Conservation (phyloP, 1,140 invertebrate species). For the Dysdera silvatica region DNA sequence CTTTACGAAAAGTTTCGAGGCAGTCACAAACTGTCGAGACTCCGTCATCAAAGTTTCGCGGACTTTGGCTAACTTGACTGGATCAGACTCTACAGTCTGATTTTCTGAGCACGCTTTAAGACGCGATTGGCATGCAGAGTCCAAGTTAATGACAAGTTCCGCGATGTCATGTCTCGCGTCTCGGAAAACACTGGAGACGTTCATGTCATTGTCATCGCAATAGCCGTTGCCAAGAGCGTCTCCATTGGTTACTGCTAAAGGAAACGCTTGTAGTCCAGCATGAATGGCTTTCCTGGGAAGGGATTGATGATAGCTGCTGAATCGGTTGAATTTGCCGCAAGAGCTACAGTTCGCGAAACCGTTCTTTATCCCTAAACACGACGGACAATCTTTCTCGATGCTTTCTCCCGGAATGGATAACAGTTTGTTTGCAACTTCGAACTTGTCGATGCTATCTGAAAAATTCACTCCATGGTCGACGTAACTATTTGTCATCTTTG, state of each 20-base stretch:
- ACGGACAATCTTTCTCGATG: neutral
- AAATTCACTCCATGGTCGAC: too few species aligned
- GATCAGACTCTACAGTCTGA: neutral
- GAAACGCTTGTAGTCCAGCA: neutral
- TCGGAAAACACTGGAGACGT: constrained; percentile 46
- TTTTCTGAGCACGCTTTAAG: constrained; percentile 21
- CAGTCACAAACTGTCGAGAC: constrained; percentile 69
- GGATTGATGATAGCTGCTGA: constrained; percentile 21
- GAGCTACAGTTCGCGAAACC: constrained; percentile 13
- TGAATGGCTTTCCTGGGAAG: constrained; percentile 13
- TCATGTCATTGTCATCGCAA: neutral
- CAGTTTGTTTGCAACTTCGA: too few species aligned
- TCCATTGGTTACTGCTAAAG: too few species aligned
- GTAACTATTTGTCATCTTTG: too few species aligned
- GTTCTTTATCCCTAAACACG: constrained; percentile 4
- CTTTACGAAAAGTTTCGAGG: constrained; percentile 72
- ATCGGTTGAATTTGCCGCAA: constrained; percentile 8
- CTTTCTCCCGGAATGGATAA: too few species aligned
- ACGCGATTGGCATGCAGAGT: constrained; percentile 39
- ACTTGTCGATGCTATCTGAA: too few species aligned
- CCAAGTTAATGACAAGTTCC: constrained; percentile 55
- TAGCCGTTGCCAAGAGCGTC: neutral
- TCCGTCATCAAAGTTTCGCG: constrained; percentile 67
- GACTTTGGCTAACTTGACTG: constrained; percentile 45
- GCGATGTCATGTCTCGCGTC: constrained; percentile 59